A percentile compares a stretch with the other conserved stretches of the same genome.
These are phyloP conservation scores for Gymnodraco acuticeps DNA, from an alignment of 2,797 vertebrate species.

Conservation along the genomic window DNA sequence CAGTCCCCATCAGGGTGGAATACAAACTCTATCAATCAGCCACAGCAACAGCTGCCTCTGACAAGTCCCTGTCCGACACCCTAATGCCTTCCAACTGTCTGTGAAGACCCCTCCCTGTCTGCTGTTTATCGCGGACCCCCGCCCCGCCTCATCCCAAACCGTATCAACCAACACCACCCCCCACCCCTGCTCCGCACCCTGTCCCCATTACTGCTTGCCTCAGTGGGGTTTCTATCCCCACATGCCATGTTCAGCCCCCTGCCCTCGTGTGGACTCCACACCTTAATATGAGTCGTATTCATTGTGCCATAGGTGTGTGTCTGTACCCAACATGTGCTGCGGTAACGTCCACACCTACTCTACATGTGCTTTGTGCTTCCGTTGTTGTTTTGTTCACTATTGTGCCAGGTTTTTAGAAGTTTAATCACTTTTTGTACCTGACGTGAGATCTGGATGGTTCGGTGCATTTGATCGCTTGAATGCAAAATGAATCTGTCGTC, in stretches of 20 bases:
- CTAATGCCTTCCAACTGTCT: constrained; percentile 95
- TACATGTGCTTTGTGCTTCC: constrained; percentile 1
- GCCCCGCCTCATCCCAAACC: constrained; percentile 47
- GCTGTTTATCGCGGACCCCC: constrained; percentile 68
- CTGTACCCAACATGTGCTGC: constrained; percentile 18
- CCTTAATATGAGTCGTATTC: constrained; percentile 60
- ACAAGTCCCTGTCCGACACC: constrained; percentile 94
- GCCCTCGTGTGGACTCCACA: constrained; percentile 47
- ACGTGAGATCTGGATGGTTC: constrained; percentile 25
- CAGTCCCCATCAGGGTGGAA: constrained; percentile 84
- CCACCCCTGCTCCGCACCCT: constrained; percentile 63
- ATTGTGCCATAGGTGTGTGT: constrained; percentile 86
- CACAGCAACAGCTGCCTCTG: constrained; percentile 95
- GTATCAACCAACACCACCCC: constrained; percentile 47
- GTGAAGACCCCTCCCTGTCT: constrained; percentile 88
- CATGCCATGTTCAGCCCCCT: constrained; percentile 30
- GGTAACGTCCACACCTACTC: constrained; percentile 17
- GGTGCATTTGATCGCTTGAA: constrained; percentile 36
- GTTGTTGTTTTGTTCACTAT: constrained; percentile 35
- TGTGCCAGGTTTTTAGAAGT: constrained; percentile 40
- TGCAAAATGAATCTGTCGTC: constrained; percentile 44
- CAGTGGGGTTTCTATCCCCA: constrained; percentile 19
- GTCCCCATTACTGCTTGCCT: constrained; percentile 27
- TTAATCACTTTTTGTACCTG: constrained; percentile 49
- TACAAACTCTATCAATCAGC: constrained; percentile 97